A percentile compares a stretch with the other conserved stretches of the same genome.
Evolutionary conservation across 2,797 vertebrate genomes (phyloP).

Genomic region (Acipenser ruthenus): DNA sequence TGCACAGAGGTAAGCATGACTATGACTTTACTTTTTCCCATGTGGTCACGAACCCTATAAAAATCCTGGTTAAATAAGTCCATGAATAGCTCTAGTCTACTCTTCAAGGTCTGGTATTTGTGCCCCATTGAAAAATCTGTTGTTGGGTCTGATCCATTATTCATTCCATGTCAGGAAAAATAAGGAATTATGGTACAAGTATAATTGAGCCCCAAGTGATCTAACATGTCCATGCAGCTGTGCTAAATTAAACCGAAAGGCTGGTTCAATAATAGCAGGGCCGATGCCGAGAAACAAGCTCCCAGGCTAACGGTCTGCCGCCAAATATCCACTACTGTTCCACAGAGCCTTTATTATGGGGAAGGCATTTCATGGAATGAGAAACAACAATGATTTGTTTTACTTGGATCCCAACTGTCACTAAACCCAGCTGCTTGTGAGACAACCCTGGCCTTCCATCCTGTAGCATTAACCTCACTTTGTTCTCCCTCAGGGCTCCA

Average conservation of each 20-base stretch:
- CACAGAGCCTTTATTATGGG: conserved; percentile 6
- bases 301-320: neutral
- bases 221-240: conserved; percentile 10
- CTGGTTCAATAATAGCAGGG: conserved; percentile 6
- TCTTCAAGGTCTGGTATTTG: neutral
- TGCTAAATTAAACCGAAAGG: conserved; percentile 11
- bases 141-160: conserved; percentile 14
- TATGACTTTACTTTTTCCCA: neutral
- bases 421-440: conserved; percentile 9
- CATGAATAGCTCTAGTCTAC: neutral
- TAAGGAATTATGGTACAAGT: conserved; percentile 11
- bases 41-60: neutral
- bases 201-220: conserved; percentile 19
- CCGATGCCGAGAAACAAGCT: neutral
- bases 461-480: conserved; percentile 12
- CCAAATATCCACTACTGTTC: conserved; percentile 9
- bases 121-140: conserved; percentile 10
- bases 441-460: neutral
- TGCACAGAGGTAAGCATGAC: neutral
- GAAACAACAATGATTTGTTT: conserved; percentile 19
- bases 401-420: conserved; percentile 17
- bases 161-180: conserved; percentile 13
- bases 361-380: conserved; percentile 14
- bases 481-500: conserved; percentile 11
- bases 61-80: neutral